Evolutionary conservation across 2,113 vertebrate genomes (phyloP).

Genomic region (Puffinus mauretanicus): DNA sequence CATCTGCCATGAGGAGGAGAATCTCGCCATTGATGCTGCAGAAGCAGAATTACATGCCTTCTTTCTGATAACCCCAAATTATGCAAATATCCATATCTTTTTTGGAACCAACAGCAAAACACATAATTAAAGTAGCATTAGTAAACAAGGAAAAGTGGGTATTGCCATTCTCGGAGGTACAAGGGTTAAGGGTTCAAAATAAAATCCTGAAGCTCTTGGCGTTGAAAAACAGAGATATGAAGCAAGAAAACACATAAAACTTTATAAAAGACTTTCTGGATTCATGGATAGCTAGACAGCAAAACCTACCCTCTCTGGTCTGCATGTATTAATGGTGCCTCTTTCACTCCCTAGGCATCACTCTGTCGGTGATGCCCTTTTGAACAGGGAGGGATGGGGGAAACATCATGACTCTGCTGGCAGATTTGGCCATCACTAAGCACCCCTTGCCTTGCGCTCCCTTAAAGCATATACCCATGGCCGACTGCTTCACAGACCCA

Average conservation of each 20-base stretch:
- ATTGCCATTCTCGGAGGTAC: not conserved
- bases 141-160: not conserved
- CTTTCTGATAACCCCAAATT: not conserved
- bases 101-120: not conserved
- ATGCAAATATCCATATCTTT: not conserved
- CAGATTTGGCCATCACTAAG: not conserved
- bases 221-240: not conserved
- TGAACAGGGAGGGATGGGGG: not conserved
- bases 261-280: not conserved
- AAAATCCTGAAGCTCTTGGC: not conserved
- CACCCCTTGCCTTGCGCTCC: not conserved
- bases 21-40: not conserved
- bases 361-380: not conserved
- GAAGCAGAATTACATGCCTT: not conserved
- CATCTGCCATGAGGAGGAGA: not conserved
- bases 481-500: not conserved
- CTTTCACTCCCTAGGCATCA: not conserved
- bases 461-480: not conserved
- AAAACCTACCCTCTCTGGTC: not conserved
- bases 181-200: not conserved
- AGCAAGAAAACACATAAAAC: not conserved
- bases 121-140: not conserved
- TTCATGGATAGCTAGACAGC: not conserved
- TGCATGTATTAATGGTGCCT: not conserved
- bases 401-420: not conserved